Base-by-base conservation (phyloP, 2,888 invertebrate genomes). In the Epinotia demarniana region DNA sequence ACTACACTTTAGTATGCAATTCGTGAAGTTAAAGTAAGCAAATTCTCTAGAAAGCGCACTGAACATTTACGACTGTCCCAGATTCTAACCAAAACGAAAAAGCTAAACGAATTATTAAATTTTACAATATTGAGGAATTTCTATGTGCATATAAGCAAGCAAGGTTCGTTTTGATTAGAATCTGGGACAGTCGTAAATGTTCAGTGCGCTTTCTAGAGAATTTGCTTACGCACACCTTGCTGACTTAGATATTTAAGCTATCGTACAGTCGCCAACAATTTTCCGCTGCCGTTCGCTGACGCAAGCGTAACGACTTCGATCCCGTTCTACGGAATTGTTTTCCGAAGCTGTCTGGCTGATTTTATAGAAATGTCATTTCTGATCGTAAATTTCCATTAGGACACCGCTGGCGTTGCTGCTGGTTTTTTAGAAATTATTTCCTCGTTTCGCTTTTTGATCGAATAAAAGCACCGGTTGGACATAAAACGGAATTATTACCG, bases 271-370 rank as follows among this genome's bases (percentile, higher is more conserved):
- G 63, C 69, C 64, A 75, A 77, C 74, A 79, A 79, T 79, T 80
- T 78, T 78, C 79, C 79, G 72, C 75, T 77, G 78, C 76, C 69
- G 70, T 64, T 72, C 73, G 84, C 83, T 85, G 85, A 86, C 84
- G 83, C 82, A 79, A 80, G 77, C 83, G 78, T 81, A 85, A 81
- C 68, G 73, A 67, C 75, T 76, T 73, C 78, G 78, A 80, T 81
- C 82, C 77, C 77, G 79, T 79, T 80, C 77, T 77, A 78, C 78
- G 77, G 82, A 81, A 86, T 86, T 85, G 85, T 84, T 86, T 82
- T 83, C 78, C 78, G 78, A 85, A 83, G 80, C 76, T 77, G 49
- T 78, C 70, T 46, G 70, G 46, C 80, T 79, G 79, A 79, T 82
- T 71, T 80, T 78, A 75, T 78, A 77, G 77, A 81, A 82, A 82